Evolutionary conservation across 1,140 invertebrate species (phyloP), one percentile per base, ranked within the genome.

Genomic region (Magallana ariakensis): DNA sequence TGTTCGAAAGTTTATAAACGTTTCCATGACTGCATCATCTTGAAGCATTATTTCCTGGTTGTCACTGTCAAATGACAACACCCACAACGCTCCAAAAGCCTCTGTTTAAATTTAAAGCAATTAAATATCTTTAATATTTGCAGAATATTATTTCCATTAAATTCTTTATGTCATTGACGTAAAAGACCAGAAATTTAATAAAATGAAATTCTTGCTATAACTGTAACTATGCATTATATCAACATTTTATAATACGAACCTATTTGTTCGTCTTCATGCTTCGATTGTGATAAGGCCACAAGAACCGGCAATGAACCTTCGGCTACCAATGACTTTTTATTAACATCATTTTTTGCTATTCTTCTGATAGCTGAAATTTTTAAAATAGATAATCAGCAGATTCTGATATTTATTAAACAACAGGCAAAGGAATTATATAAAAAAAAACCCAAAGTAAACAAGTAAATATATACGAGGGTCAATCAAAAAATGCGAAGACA

Each of bases 291-390:
- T 16, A 90, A 62, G 13, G 89, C 56, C 11, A 89, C 82, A 16
- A 92, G 83, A n/a, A 89, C 56, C 33, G 90, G 89, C 0, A 91
- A 75, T n/a, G 87, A 84, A 8, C 91, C 91, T 81, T 90, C 60
- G 8, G 87, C 80, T 0, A 92, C 89, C 62, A 92, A 54, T 6
- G 89, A 53, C 33, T 88, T 85, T 58, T 92, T 92, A 88, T 92
- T 92, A 16, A 84, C 88, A 85, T 92, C 91, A 88, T 90, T 92
- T 22, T 90, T 62, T 1, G 91, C 91, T 26, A 92, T 85, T 60
- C 87, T 83, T 83, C 87, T 80, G 5, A 91, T 66, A 33, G 89
- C 91, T 92, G 54, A 16, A 55, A 33, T 3, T 33, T 33, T 33
- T 33, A 33, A 33, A 33, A 33, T 4, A 33, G 33, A 33, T 33